These are phyloP conservation scores for Alethe castanea DNA, from an alignment of 2,113 vertebrate genomes.

Conservation along the genomic window DNA sequence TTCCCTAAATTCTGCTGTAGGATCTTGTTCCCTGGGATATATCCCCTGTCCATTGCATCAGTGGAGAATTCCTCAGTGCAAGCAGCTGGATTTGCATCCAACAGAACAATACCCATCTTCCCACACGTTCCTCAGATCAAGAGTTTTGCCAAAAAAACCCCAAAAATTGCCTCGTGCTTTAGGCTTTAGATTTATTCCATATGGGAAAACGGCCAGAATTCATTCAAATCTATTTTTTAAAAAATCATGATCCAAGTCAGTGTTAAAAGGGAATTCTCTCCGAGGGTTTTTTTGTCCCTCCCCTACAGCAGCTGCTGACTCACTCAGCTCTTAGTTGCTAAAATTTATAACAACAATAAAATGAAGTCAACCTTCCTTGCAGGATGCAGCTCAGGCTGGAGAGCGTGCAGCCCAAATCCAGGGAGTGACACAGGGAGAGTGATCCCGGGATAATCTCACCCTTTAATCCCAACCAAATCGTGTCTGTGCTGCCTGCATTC, in stretches of 20 bases:
- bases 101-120: rapidly evolving
- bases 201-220: background rate
- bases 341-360: slow-evolving; percentile 9
- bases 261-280: background rate
- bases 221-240: background rate
- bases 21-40: background rate
- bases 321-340: background rate
- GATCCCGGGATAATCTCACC: background rate
- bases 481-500: background rate
- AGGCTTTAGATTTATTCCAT: background rate
- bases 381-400: background rate
- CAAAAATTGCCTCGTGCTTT: background rate
- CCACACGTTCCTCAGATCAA: background rate
- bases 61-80: background rate
- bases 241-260: background rate
- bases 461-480: background rate
- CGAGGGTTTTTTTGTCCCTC: background rate
- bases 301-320: background rate
- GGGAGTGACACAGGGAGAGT: background rate
- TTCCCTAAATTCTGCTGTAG: background rate
- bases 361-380: background rate
- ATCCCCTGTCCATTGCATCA: rapidly evolving
- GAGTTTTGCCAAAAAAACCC: background rate
- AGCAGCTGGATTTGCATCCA: background rate
- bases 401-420: background rate